Percentiles rank a stretch among this genome's conserved stretches.
Evolutionary conservation across 1,140 invertebrate species (phyloP).

Genomic region (Saccostrea glomerata): DNA sequence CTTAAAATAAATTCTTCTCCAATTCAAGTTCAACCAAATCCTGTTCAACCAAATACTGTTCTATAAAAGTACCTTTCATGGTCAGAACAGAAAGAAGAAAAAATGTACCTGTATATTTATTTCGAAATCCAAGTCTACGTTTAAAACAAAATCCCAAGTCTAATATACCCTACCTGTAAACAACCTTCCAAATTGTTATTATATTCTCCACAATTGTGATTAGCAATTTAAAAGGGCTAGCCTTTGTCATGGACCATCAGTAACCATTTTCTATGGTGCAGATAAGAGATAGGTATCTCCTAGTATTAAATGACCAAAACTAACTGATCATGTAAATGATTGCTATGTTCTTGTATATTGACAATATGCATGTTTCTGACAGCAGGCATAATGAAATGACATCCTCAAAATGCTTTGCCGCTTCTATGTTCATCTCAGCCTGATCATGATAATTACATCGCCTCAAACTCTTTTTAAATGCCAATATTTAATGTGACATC

Average conservation of each 20-base stretch:
- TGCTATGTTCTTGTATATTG: not conserved
- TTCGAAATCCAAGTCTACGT: conserved; percentile 8
- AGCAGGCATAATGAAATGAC: not conserved
- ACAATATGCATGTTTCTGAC: not conserved
- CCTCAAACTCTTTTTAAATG: too few species aligned
- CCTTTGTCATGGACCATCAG: conserved; percentile 13
- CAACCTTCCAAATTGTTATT: conserved; percentile 4
- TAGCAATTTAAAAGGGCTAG: conserved; percentile 11
- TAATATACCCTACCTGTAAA: not conserved
- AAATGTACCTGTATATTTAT: not conserved
- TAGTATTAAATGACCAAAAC: not conserved
- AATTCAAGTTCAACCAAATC: too few species aligned
- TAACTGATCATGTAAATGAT: not conserved
- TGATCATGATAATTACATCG: too few species aligned
- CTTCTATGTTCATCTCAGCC: too few species aligned
- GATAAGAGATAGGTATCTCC: not conserved
- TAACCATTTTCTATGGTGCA: conserved; percentile 1
- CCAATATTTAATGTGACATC: too few species aligned
- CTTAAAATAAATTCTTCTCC: too few species aligned
- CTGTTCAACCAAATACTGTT: too few species aligned
- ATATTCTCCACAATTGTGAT: not conserved
- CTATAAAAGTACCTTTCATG: too few species aligned
- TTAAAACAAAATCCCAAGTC: not conserved
- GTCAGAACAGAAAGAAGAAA: too few species aligned
- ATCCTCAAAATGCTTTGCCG: too few species aligned